These are phyloP conservation scores for Drosophila leonis DNA, from an alignment of 2,888 invertebrate species.

Conservation along the genomic window DNA sequence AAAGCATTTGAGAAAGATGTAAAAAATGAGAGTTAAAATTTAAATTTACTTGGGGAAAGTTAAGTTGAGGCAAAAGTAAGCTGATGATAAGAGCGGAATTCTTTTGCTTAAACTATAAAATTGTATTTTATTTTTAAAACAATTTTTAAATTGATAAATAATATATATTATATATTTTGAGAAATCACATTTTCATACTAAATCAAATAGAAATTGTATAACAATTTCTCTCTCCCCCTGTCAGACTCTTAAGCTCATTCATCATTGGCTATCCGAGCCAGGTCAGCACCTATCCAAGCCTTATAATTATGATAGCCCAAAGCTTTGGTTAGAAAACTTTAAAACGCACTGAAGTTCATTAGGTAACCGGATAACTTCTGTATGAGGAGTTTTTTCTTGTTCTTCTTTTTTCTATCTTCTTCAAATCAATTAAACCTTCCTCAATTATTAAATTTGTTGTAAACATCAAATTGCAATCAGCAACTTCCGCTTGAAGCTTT, in stretches of 20 bases:
- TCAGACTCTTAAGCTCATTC: too few relatives aligned
- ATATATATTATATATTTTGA: background rate
- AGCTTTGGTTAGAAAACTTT: conserved; percentile 9
- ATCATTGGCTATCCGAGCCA: background rate
- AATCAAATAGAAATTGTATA: background rate
- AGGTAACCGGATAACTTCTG: conserved; percentile 36
- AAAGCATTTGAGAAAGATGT: background rate
- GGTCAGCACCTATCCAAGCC: background rate
- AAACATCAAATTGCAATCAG: conserved; percentile 55
- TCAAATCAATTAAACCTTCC: conserved; percentile 58
- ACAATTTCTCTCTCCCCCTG: background rate
- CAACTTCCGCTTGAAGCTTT: conserved; percentile 33
- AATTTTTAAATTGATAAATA: too few relatives aligned
- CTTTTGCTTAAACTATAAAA: too few relatives aligned
- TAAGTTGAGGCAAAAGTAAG: background rate
- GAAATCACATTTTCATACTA: background rate
- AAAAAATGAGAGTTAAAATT: background rate
- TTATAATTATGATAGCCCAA: conserved; percentile 28
- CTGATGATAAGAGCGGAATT: background rate
- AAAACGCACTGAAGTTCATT: background rate
- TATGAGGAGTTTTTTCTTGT: background rate
- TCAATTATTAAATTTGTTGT: conserved; percentile 50
- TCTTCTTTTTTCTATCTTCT: background rate
- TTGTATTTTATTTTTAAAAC: too few relatives aligned
- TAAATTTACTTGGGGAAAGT: background rate